A percentile compares a stretch with the other conserved stretches of the same genome.
These are phyloP conservation scores for Delphinapterus leucas DNA, from an alignment of 2,113 vertebrate genomes.

Conservation along the genomic window DNA sequence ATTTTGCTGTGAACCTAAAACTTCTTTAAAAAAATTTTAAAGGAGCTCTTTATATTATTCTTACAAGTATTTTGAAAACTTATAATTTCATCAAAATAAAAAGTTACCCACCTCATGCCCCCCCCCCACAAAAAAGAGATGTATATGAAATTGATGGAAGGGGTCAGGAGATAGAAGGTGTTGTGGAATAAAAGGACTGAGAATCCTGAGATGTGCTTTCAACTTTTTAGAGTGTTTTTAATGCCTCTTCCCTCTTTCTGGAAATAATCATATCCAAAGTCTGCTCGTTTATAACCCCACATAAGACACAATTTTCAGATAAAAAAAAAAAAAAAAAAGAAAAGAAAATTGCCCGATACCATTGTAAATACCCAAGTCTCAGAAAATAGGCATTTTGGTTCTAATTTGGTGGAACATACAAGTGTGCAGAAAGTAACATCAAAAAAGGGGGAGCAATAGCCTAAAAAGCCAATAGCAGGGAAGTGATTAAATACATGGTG, in stretches of 20 bases:
- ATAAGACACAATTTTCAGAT: not conserved
- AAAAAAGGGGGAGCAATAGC: not conserved
- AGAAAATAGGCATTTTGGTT: not conserved
- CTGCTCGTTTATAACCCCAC: not conserved
- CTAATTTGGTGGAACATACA: not conserved
- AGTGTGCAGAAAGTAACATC: not conserved
- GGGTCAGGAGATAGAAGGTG: not conserved
- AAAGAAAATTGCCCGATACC: not conserved
- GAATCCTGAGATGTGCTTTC: not conserved
- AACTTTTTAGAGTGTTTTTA: not conserved
- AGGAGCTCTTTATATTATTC: not conserved
- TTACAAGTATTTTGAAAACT: not conserved
- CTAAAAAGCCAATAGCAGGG: not conserved
- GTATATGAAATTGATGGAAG: not conserved
- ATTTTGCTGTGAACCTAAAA: not conserved
- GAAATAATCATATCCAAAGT: not conserved
- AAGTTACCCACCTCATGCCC: not conserved
- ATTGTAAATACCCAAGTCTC: not conserved
- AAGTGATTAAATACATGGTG: not conserved
- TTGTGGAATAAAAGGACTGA: not conserved
- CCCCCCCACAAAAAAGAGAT: not conserved
- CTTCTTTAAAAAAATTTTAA: not conserved
- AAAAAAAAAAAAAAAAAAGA: not conserved
- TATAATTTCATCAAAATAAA: not conserved
- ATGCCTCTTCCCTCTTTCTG: not conserved